Evolutionary conservation across 2,888 invertebrate species (phyloP), one percentile per base, ranked within the genome.

Genomic region (Ptilodon capucinus): DNA sequence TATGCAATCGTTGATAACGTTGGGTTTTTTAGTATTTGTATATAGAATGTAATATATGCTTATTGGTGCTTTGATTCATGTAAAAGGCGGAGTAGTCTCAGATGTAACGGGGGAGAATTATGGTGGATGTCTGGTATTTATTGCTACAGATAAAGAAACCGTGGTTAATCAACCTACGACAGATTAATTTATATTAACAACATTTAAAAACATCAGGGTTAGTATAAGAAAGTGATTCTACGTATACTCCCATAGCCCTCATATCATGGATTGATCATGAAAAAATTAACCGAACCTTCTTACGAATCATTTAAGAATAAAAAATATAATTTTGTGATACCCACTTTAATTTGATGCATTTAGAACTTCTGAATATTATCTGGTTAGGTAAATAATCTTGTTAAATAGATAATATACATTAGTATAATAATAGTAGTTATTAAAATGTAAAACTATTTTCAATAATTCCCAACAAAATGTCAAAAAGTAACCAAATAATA

Each of bases 1-100:
- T 60, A 65, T 54, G 71, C 73, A 65, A 67, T 67, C 64, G 58
- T 51, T 69, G 62, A 67, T 49, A 58, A 60, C 50, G 54, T 60
- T 51, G 52, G 54, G 50, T 59, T 50, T 28, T 40, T 40, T 16
- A 25, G 14, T 23, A 16, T 40, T 23, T 40, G 17, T 55, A 51
- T 62, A 57, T 55, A 38, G 44, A 44, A 51, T 40, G 50, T 56
- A 59, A 64, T 47, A 54, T 52, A 64, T 64, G 51, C 62, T 59
- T 59, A 61, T 59, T 56, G 56, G 51, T 39, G 40, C 17, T 34
- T 51, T 64, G 59, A 64, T 64, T 48, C 50, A 63, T 53, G 61
- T 32, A 35, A 13, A 34, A 8, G 32, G 5, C 2, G 13, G 13
- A n/a, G 34, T 8, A 2, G 13, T 9, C 16, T 13, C 8, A 34